Percentiles rank a stretch among this genome's conserved stretches.
phyloP scores from a whole-genome alignment of 2,797 vertebrate genomes.

The Cynopterus sphinx region DNA sequence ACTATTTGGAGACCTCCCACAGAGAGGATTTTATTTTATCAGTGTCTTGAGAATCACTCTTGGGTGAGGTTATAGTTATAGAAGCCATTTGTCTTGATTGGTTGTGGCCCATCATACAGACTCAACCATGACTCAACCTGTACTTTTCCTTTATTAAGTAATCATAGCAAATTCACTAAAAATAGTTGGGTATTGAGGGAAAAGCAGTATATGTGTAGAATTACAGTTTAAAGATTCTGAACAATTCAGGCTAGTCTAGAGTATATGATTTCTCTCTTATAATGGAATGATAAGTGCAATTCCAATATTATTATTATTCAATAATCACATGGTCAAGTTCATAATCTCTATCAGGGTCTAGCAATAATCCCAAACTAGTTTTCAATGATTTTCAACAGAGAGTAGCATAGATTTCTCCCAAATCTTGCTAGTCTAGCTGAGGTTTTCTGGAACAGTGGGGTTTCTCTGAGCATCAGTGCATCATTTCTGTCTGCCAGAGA shows the following conservation, averaged over 20 bases:
- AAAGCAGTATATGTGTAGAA: neutral
- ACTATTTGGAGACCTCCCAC: neutral
- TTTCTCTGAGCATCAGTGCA: neutral
- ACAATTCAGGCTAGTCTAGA: neutral
- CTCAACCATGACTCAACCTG: neutral
- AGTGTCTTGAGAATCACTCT: neutral
- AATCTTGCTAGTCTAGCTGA: neutral
- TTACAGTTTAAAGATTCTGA: neutral
- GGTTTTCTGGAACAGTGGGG: neutral
- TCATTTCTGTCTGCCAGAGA: neutral
- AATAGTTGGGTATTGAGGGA: neutral
- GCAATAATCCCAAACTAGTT: neutral
- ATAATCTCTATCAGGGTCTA: neutral
- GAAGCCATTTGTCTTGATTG: neutral
- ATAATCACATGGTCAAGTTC: neutral
- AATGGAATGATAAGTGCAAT: neutral
- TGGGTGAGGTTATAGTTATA: neutral
- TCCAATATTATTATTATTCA: neutral
- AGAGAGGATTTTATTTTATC: neutral
- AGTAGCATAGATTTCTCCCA: neutral
- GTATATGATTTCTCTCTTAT: neutral
- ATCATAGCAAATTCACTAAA: neutral
- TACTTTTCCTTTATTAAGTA: neutral
- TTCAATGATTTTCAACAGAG: neutral
- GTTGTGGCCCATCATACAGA: neutral